A percentile compares a stretch with the other conserved stretches of the same genome.
Evolutionary conservation across 2,113 vertebrate genomes (phyloP).

Genomic region (Rhagologus leucostigma): DNA sequence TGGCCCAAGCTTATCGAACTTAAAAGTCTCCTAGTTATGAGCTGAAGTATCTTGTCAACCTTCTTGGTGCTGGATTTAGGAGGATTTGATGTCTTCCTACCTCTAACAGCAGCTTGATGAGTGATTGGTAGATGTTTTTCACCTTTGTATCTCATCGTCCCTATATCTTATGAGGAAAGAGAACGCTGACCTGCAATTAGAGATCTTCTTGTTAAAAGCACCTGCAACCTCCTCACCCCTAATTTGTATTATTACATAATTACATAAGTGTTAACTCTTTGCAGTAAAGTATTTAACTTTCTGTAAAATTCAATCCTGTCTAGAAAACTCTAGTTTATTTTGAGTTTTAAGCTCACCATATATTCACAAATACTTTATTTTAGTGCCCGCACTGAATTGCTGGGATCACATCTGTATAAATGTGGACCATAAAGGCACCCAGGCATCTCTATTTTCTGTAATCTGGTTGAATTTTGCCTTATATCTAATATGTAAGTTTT

Average conservation of each 20-base stretch:
- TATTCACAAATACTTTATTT: not conserved
- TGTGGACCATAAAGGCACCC: fast-evolving
- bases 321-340: not conserved
- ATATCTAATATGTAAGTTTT: fast-evolving
- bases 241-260: not conserved
- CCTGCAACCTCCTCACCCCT: fast-evolving
- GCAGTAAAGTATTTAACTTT: not conserved
- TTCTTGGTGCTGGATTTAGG: not conserved
- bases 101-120: not conserved
- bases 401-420: not conserved
- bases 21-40: not conserved
- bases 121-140: not conserved
- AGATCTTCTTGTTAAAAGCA: not conserved
- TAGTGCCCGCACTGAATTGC: not conserved
- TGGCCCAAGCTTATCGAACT: not conserved
- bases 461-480: fast-evolving
- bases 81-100: not conserved
- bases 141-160: not conserved
- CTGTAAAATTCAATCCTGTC: not conserved
- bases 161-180: not conserved
- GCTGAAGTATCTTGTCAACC: not conserved
- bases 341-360: not conserved
- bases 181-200: not conserved
- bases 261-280: not conserved
- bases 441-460: not conserved